phyloP scores from a whole-genome alignment of 1,140 invertebrate species.

The Epicauta chinensis region DNA sequence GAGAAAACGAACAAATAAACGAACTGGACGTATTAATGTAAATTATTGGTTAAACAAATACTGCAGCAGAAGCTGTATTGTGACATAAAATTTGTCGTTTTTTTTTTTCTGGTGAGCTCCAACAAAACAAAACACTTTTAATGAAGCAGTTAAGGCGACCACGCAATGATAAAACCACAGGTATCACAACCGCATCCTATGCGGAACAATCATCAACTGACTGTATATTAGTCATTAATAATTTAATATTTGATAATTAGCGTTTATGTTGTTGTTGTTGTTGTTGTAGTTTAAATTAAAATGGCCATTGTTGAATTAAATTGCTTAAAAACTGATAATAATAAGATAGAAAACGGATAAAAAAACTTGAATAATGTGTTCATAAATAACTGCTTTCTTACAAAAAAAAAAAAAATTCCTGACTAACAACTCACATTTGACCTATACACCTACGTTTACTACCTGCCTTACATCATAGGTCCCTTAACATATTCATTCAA shows the following conservation, averaged over 20 bases:
- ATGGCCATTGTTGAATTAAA: background rate
- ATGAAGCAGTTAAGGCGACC: constrained; percentile 21
- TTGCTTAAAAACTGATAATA: background rate
- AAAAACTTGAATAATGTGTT: constrained; percentile 18
- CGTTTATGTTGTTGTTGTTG: too few species aligned
- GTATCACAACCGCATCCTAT: constrained; percentile 11
- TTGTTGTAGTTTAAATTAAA: too few species aligned
- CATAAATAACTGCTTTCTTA: constrained; percentile 21
- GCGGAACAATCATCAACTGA: constrained; percentile 8
- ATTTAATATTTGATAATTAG: too few species aligned
- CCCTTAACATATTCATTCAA: constrained; percentile 17
- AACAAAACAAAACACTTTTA: constrained; percentile 19
- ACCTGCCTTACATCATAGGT: constrained; percentile 17
- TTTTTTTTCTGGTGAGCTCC: too few species aligned
- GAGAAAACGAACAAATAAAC: too few species aligned
- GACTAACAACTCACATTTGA: constrained; percentile 19
- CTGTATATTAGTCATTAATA: background rate
- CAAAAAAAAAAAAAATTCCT: constrained; percentile 16
- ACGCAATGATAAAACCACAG: constrained; percentile 21
- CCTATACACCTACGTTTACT: constrained; percentile 21
- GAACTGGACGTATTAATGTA: too few species aligned
- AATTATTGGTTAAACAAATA: too few species aligned
- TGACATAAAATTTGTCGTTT: too few species aligned
- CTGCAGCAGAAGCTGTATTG: too few species aligned
- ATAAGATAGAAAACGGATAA: constrained; percentile 23